phyloP scores from a whole-genome alignment of 1,140 invertebrate genomes.

The Thrips palmi region DNA sequence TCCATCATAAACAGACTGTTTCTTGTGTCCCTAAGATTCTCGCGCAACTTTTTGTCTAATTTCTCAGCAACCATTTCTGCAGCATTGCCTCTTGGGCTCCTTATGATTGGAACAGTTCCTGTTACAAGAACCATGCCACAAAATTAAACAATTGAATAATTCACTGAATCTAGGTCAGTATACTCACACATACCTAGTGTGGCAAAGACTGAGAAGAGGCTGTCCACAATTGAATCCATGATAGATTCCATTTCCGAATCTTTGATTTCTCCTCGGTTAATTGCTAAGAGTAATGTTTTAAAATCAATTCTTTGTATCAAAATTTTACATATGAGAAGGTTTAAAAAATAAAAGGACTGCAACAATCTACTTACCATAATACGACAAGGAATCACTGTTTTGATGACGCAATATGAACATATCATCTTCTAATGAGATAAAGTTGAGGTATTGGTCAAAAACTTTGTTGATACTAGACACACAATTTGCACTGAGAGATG shows the following conservation, averaged over 20 bases:
- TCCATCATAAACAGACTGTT: constrained; percentile 90
- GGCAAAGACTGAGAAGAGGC: constrained; percentile 93
- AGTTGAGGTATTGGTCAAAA: constrained; percentile 96
- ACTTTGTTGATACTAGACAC: constrained; percentile 85
- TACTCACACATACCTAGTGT: constrained; percentile 47
- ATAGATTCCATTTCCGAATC: constrained; percentile 91
- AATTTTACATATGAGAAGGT: neutral
- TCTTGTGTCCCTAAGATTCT: constrained; percentile 90
- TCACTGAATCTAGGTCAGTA: constrained; percentile 1
- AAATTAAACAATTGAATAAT: constrained; percentile 5
- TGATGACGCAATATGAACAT: constrained; percentile 88
- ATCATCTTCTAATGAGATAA: constrained; percentile 95
- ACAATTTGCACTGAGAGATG: constrained; percentile 73
- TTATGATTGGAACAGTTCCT: constrained; percentile 88
- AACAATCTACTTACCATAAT: constrained; percentile 55
- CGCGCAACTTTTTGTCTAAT: constrained; percentile 89
- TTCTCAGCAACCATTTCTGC: constrained; percentile 97
- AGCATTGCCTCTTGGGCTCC: constrained; percentile 88
- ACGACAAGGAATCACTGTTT: constrained; percentile 76
- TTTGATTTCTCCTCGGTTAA: constrained; percentile 86
- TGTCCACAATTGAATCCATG: constrained; percentile 89
- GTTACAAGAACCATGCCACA: constrained; percentile 12
- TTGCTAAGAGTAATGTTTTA: constrained; percentile 35
- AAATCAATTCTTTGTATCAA: constrained; percentile 4
- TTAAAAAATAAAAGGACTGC: neutral